These are phyloP conservation scores for Istiophorus platypterus DNA, from an alignment of 2,113 vertebrate species.

Conservation along the genomic window DNA sequence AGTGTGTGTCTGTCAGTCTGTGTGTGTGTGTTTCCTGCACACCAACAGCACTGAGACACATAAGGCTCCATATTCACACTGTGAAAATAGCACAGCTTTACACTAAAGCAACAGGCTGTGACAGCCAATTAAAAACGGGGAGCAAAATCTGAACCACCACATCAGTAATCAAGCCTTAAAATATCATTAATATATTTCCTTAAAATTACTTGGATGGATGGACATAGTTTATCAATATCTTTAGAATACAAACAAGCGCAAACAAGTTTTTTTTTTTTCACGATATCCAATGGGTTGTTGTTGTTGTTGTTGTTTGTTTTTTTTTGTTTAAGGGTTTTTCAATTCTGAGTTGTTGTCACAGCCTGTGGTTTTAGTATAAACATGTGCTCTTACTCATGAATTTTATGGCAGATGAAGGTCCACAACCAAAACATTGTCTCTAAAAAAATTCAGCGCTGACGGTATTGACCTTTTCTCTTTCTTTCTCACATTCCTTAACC, in stretches of 20 bases:
- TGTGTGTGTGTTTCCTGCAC: neutral
- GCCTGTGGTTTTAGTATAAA: neutral
- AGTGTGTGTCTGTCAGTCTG: neutral
- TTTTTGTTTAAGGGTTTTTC: neutral
- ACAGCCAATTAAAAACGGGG: neutral
- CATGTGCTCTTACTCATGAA: neutral
- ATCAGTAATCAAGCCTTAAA: neutral
- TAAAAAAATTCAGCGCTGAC: neutral
- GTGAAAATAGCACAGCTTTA: neutral
- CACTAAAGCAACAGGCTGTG: neutral
- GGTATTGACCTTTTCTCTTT: neutral
- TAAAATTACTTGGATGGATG: no score
- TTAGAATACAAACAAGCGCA: neutral
- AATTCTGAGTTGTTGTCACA: neutral
- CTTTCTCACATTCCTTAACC: neutral
- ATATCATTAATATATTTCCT: neutral
- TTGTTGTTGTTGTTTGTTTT: no score
- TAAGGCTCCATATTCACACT: neutral
- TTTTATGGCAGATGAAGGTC: neutral
- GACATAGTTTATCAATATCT: no score
- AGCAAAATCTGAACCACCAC: no score
- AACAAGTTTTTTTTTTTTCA: neutral
- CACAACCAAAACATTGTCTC: neutral
- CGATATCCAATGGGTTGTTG: neutral
- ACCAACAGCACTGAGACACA: neutral